Evolutionary conservation across 2,113 vertebrate species (phyloP).

Genomic region (Paralichthys olivaceus): DNA sequence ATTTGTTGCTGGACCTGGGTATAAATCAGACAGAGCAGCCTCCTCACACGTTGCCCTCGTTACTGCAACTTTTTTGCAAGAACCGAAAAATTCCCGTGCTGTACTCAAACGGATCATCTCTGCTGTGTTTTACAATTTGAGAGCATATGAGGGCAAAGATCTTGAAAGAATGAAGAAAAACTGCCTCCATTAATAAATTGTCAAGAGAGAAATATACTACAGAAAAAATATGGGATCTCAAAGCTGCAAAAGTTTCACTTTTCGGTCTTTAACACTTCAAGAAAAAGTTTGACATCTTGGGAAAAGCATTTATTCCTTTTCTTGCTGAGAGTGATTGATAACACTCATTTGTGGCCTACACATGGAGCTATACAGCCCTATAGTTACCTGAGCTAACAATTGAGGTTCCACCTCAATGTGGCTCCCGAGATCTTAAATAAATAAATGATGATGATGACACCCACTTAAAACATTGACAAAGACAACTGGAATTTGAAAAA

Average conservation of each 20-base stretch:
- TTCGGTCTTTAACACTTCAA: not conserved
- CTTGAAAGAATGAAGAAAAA: slow-evolving; percentile 13
- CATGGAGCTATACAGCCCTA: too few relatives aligned
- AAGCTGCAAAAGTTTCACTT: not conserved
- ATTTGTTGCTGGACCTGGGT: slow-evolving; percentile 82
- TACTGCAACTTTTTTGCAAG: not conserved
- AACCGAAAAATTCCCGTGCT: not conserved
- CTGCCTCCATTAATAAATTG: slow-evolving; percentile 8
- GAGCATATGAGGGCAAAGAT: slow-evolving; percentile 19
- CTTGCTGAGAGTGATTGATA: not conserved
- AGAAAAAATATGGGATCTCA: not conserved
- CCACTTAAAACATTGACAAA: not conserved
- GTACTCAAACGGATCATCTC: not conserved
- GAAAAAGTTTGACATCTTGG: not conserved
- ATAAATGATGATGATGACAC: not conserved
- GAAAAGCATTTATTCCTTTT: not conserved
- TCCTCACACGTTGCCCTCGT: slow-evolving; percentile 38
- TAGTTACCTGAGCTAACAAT: too few relatives aligned
- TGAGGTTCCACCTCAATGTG: too few relatives aligned
- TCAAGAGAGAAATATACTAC: not conserved
- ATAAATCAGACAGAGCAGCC: slow-evolving; percentile 76
- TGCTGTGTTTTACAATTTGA: slow-evolving; percentile 10
- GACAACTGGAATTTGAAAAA: not conserved
- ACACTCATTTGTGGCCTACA: not conserved
- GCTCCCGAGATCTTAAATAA: too few relatives aligned